Percentiles rank a stretch among this genome's conserved stretches.
phyloP scores from a whole-genome alignment of 2,888 invertebrate genomes.

The Drosophila cognata region DNA sequence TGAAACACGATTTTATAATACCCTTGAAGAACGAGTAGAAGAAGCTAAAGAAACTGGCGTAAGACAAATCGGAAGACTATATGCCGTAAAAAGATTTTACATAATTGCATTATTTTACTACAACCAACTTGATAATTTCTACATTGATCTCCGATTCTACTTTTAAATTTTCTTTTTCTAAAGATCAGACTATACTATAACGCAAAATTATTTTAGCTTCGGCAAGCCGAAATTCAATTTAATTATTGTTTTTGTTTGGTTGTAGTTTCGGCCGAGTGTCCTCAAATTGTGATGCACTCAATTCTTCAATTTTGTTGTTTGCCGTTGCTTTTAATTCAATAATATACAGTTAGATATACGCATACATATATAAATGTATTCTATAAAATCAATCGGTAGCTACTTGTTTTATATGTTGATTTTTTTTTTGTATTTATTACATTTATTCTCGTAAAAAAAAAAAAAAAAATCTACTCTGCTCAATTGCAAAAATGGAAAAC shows the following conservation, averaged over 20 bases:
- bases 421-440: background rate
- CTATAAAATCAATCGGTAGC: conserved; percentile 28
- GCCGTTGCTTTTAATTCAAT: conserved; percentile 24
- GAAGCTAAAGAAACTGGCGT: conserved; percentile 3
- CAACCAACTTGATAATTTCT: conserved; percentile 25
- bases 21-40: conserved; percentile 24
- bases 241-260: conserved; percentile 1
- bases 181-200: conserved; percentile 20
- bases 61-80: conserved; percentile 13
- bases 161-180: background rate
- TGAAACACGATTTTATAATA: conserved; percentile 13
- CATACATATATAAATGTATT: conserved; percentile 11
- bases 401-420: background rate
- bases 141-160: conserved; percentile 2
- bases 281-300: conserved; percentile 26
- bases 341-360: conserved; percentile 32
- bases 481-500: background rate
- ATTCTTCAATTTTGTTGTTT: background rate
- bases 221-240: conserved; percentile 28
- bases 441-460: background rate
- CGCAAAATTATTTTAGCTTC: conserved; percentile 4
- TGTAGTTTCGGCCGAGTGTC: conserved; percentile 21
- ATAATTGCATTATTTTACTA: conserved; percentile 14
- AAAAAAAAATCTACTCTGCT: conserved; percentile 14
- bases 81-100: conserved; percentile 6